phyloP scores from a whole-genome alignment of 1,140 invertebrate species.

The Mactra quadrangularis region DNA sequence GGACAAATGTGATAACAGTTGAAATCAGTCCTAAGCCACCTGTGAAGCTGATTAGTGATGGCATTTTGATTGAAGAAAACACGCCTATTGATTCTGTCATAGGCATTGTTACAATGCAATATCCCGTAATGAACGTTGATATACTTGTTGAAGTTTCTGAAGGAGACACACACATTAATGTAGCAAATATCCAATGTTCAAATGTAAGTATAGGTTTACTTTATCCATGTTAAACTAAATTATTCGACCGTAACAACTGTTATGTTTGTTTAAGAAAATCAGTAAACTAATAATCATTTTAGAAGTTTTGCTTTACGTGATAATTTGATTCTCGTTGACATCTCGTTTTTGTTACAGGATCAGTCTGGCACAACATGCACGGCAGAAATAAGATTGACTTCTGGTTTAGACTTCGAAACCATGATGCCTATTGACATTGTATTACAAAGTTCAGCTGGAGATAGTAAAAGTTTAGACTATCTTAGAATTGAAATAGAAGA shows the following conservation, averaged over 20 bases:
- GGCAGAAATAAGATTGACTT: background rate
- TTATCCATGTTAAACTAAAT: no score
- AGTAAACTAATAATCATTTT: no score
- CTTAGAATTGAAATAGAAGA: background rate
- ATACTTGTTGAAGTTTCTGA: background rate
- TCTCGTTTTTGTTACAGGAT: background rate
- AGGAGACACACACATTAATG: background rate
- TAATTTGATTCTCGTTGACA: no score
- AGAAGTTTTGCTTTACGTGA: no score
- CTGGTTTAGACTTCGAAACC: background rate
- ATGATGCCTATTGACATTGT: background rate
- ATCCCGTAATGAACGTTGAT: background rate
- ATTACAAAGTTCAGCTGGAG: background rate
- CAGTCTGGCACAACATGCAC: background rate
- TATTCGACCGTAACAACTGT: no score
- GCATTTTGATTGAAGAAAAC: constrained; percentile 14
- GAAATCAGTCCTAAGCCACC: background rate
- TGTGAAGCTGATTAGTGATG: background rate
- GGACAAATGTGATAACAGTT: background rate
- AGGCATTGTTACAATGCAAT: background rate
- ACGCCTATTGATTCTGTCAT: background rate
- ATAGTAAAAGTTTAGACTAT: background rate
- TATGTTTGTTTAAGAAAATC: no score
- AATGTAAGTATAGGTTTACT: no score
- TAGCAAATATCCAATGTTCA: no score